phyloP scores from a whole-genome alignment of 2,888 invertebrate genomes.

The Proisotoma minuta region DNA sequence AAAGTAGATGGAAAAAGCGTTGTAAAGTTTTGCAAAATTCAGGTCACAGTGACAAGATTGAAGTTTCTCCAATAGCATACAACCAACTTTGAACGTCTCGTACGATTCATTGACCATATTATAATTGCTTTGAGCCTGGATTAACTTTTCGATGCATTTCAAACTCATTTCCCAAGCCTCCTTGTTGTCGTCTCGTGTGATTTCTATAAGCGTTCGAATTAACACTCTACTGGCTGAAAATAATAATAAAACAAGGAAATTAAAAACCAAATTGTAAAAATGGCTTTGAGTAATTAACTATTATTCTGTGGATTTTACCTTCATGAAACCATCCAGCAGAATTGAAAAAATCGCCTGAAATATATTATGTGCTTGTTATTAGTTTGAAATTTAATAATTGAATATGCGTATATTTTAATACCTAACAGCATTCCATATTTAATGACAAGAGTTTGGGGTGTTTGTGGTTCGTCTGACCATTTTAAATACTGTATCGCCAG shows the following conservation, averaged over 20 bases:
- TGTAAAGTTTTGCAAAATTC: too few relatives aligned
- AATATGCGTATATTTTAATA: not conserved
- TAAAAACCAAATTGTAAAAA: slow-evolving; percentile 63
- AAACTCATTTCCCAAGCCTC: slow-evolving; percentile 64
- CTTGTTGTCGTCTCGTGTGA: slow-evolving; percentile 47
- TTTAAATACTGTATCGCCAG: too few relatives aligned
- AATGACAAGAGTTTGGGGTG: not conserved
- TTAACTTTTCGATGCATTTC: slow-evolving; percentile 81
- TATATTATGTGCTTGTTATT: too few relatives aligned
- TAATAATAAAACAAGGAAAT: slow-evolving; percentile 59
- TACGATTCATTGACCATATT: too few relatives aligned
- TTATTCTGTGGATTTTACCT: too few relatives aligned
- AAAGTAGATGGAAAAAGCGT: not conserved
- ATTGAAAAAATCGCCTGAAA: slow-evolving; percentile 64
- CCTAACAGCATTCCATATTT: not conserved
- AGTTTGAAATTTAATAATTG: not conserved
- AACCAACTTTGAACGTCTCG: too few relatives aligned
- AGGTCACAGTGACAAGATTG: not conserved
- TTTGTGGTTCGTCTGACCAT: too few relatives aligned
- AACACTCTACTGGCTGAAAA: too few relatives aligned
- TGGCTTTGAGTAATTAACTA: too few relatives aligned
- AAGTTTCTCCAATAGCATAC: not conserved
- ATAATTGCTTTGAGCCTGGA: slow-evolving; percentile 77
- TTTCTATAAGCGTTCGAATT: too few relatives aligned
- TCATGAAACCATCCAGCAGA: slow-evolving; percentile 84